Evolutionary conservation across 2,113 vertebrate genomes (phyloP).

Genomic region (Aldabrachelys gigantea): DNA sequence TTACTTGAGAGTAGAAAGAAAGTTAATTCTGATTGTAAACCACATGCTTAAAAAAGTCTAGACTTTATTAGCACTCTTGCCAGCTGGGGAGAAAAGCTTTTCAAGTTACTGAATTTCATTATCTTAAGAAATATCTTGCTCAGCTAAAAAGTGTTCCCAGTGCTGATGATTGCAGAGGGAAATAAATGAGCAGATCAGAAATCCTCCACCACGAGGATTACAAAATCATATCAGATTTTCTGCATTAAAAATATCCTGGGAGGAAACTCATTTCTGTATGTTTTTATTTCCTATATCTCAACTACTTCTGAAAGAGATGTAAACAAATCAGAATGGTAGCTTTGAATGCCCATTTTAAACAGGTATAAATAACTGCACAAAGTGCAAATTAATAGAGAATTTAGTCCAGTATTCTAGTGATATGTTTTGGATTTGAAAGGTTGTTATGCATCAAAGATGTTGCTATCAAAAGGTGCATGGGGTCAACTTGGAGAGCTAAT

Average conservation of each 20-base stretch:
- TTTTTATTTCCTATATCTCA: background rate
- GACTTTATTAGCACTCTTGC: background rate
- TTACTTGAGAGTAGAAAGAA: background rate
- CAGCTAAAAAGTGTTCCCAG: slow-evolving; percentile 1
- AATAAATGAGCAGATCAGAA: slow-evolving; percentile 2
- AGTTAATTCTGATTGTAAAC: background rate
- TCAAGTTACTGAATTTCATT: background rate
- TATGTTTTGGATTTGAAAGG: background rate
- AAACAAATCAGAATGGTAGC: background rate
- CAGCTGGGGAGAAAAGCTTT: background rate
- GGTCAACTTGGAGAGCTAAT: background rate
- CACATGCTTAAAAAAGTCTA: background rate
- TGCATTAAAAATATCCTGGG: background rate
- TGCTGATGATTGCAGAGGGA: background rate
- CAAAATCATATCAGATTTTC: background rate
- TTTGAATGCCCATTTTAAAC: background rate
- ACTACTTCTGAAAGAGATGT: background rate
- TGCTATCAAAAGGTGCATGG: background rate
- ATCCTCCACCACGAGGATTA: background rate
- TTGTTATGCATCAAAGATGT: background rate
- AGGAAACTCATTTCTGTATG: background rate
- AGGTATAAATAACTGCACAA: background rate
- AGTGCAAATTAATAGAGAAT: background rate
- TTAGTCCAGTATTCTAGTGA: background rate
- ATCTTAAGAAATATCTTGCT: slow-evolving; percentile 25